phyloP scores from a whole-genome alignment of 2,888 invertebrate species.

The Drosophila macrospina region DNA sequence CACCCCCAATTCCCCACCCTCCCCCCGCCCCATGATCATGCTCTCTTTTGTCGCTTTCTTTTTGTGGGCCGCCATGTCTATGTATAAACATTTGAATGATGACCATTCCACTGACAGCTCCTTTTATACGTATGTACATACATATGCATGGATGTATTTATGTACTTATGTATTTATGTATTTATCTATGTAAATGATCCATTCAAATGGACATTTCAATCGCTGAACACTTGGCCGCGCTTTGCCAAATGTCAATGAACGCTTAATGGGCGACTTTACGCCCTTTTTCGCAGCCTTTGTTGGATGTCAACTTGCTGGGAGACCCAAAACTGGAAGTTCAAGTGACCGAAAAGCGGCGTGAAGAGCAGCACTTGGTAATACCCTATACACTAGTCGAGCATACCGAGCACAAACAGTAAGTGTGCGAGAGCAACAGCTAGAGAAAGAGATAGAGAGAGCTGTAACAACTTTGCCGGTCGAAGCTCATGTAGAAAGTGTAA shows the following conservation, averaged over 20 bases:
- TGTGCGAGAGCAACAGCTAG: background rate
- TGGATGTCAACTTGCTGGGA: constrained; percentile 35
- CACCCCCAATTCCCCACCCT: constrained; percentile 16
- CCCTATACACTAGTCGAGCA: background rate
- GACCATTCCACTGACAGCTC: constrained; percentile 34
- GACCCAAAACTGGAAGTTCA: constrained; percentile 53
- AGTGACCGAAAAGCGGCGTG: constrained; percentile 41
- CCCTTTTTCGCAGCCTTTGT: constrained; percentile 58
- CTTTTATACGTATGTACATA: constrained; percentile 8
- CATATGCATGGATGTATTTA: background rate
- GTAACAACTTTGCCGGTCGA: constrained; percentile 33
- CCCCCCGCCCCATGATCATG: background rate
- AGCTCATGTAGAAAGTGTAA: constrained; percentile 48
- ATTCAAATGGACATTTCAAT: constrained; percentile 39
- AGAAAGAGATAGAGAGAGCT: constrained; percentile 6
- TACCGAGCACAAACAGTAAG: background rate
- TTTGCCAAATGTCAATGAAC: constrained; percentile 65
- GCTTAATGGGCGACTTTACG: constrained; percentile 63
- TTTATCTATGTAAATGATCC: constrained; percentile 10
- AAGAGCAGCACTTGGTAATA: constrained; percentile 10
- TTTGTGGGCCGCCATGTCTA: constrained; percentile 13
- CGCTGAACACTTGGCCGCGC: constrained; percentile 6
- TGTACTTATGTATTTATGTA: background rate
- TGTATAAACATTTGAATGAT: constrained; percentile 30
- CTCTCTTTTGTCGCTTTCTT: constrained; percentile 38